A percentile compares a stretch with the other conserved stretches of the same genome.
These are phyloP conservation scores for Suncus etruscus DNA, from an alignment of 2,113 vertebrate genomes.

Conservation along the genomic window DNA sequence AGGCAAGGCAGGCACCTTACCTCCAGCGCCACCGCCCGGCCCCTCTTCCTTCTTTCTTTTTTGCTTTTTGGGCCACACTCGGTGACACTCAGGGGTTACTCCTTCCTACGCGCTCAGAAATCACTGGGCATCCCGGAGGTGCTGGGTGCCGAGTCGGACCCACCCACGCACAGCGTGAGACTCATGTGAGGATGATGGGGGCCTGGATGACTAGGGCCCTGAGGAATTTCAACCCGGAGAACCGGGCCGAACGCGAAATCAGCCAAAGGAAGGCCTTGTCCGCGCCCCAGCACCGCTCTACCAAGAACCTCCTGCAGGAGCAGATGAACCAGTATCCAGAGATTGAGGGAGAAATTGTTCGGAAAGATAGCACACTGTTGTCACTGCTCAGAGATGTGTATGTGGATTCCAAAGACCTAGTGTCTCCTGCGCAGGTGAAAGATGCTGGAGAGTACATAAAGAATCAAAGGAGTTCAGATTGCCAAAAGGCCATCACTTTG, in stretches of 20 bases:
- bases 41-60: neutral
- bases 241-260: conserved; percentile 88
- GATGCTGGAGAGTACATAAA: neutral
- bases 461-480: conserved; percentile 85
- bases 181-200: conserved; percentile 87
- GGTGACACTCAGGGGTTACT: too few relatives aligned
- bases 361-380: conserved; percentile 90
- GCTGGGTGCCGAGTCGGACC: rapidly evolving
- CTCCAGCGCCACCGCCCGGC: too few relatives aligned
- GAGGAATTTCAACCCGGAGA: conserved; percentile 92
- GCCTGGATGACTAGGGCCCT: conserved; percentile 85
- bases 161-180: neutral
- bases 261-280: conserved; percentile 86
- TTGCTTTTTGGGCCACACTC: too few relatives aligned
- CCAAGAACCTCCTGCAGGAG: neutral
- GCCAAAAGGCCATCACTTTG: conserved; percentile 81
- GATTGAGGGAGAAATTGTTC: conserved; percentile 83
- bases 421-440: conserved; percentile 75
- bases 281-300: conserved; percentile 87
- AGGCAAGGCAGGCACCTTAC: too few relatives aligned
- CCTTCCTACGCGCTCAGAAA: neutral
- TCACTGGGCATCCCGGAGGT: neutral
- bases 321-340: conserved; percentile 29
- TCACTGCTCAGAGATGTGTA: conserved; percentile 90
- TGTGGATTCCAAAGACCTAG: conserved; percentile 92